Percentiles rank a stretch among this genome's conserved stretches.
phyloP scores from a whole-genome alignment of 2,797 vertebrate genomes.

The Limosa lapponica region DNA sequence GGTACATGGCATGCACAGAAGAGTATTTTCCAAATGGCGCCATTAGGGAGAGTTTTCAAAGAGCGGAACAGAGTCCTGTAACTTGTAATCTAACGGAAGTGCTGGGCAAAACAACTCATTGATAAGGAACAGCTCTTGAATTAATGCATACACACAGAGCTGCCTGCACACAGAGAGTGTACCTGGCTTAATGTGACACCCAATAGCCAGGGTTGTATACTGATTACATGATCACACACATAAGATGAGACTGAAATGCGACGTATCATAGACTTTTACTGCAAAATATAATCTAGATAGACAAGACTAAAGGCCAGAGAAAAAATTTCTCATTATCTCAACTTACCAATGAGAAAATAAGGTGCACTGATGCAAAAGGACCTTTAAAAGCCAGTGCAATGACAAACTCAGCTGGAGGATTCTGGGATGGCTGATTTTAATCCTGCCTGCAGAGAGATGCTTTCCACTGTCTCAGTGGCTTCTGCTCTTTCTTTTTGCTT shows the following conservation, averaged over 20 bases:
- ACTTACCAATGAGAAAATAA: not conserved
- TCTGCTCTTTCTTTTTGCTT: not conserved
- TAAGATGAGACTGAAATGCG: not conserved
- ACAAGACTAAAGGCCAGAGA: not conserved
- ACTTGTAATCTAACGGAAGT: not conserved
- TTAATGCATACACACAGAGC: not conserved
- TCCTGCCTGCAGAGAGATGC: not conserved
- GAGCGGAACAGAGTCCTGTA: not conserved
- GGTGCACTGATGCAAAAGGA: not conserved
- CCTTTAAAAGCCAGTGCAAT: not conserved
- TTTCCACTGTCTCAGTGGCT: not conserved
- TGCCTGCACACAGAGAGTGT: not conserved
- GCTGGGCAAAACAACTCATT: not conserved
- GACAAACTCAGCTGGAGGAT: not conserved
- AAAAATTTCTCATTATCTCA: not conserved
- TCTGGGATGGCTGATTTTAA: not conserved
- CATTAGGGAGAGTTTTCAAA: not conserved
- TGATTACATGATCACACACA: fast-evolving
- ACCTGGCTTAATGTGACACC: not conserved
- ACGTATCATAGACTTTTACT: fast-evolving
- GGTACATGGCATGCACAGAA: fast-evolving
- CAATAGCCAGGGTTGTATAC: not conserved
- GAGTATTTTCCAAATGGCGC: not conserved
- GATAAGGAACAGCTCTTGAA: not conserved
- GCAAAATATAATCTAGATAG: not conserved